phyloP scores from a whole-genome alignment of 2,113 vertebrate species.

The Cromileptes altivelis region DNA sequence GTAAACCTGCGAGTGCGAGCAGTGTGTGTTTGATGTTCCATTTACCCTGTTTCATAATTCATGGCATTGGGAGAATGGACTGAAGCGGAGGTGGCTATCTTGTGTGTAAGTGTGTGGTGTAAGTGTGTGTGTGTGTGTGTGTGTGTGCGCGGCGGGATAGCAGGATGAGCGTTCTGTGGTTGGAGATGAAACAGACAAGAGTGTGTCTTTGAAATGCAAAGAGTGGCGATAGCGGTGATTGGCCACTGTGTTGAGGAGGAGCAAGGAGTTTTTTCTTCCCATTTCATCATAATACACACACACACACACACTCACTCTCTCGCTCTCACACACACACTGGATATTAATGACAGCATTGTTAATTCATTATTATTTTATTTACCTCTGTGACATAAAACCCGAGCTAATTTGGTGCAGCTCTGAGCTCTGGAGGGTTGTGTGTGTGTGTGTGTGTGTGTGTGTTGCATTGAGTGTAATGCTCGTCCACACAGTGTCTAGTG shows the following conservation, averaged over 20 bases:
- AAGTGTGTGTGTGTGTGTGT: slow-evolving; percentile 39
- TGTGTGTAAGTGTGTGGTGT: slow-evolving; percentile 35
- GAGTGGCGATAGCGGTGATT: slow-evolving; percentile 69
- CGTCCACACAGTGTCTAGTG: slow-evolving; percentile 31
- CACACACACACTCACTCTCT: slow-evolving; percentile 22
- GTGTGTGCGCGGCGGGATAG: slow-evolving; percentile 55
- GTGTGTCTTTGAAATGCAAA: slow-evolving; percentile 86
- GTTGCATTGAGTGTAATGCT: slow-evolving; percentile 13
- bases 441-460: slow-evolving; percentile 45
- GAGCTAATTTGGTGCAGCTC: slow-evolving; percentile 66
- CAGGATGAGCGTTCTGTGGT: slow-evolving; percentile 66
- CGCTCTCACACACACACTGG: slow-evolving; percentile 26
- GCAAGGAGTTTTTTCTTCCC: slow-evolving; percentile 56
- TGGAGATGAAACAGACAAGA: slow-evolving; percentile 81
- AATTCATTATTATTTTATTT: slow-evolving; percentile 79
- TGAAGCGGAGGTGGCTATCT: slow-evolving; percentile 49
- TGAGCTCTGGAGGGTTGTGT: slow-evolving; percentile 57
- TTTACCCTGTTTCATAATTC: slow-evolving; percentile 80
- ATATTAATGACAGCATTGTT: slow-evolving; percentile 73
- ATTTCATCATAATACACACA: slow-evolving; percentile 77
- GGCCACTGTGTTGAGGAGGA: slow-evolving; percentile 68
- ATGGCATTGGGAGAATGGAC: slow-evolving; percentile 74
- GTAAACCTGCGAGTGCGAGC: slow-evolving; percentile 42
- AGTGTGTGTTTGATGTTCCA: slow-evolving; percentile 76
- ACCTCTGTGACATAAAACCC: slow-evolving; percentile 67